Conservation (phyloP, 2,113 vertebrate species). For the Tamias sibiricus region DNA sequence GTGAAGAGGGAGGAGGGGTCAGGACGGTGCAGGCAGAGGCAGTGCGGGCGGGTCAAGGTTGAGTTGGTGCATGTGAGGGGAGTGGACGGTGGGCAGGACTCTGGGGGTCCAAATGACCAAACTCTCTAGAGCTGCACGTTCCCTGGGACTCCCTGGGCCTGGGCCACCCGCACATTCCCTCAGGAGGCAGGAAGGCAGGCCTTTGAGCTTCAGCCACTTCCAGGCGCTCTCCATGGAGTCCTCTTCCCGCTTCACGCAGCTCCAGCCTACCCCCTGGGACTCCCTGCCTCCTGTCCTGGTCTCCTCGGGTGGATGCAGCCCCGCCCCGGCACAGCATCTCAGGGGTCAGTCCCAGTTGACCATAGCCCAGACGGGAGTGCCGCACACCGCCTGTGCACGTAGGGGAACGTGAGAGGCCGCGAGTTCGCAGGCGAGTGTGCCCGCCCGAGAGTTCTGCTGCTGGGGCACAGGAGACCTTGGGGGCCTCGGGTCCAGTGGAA, state of each 20-base stretch:
- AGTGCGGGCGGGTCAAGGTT: fast-evolving
- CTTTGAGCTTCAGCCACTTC: too few relatives aligned
- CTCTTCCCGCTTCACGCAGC: not conserved
- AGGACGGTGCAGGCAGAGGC: not conserved
- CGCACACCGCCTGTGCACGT: fast-evolving
- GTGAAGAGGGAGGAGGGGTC: fast-evolving
- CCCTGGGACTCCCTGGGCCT: not conserved
- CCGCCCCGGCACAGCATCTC: not conserved
- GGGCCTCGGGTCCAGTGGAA: not conserved
- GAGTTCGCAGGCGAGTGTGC: fast-evolving
- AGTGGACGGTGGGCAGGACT: not conserved
- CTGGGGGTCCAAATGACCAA: not conserved
- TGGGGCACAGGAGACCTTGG: not conserved
- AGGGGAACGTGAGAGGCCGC: not conserved
- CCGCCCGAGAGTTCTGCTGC: fast-evolving
- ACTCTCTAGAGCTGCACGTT: not conserved
- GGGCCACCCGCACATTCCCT: fast-evolving
- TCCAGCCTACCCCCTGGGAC: not conserved
- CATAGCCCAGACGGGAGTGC: not conserved
- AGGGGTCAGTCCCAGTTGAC: not conserved
- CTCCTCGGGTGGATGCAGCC: fast-evolving
- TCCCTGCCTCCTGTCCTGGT: too few relatives aligned
- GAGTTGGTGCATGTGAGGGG: not conserved
- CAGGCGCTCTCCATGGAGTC: not conserved
- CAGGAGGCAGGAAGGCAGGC: too few relatives aligned